Evolutionary conservation across 1,140 invertebrate species (phyloP), one percentile per base, ranked within the genome.

Genomic region (Chymomyza costata): DNA sequence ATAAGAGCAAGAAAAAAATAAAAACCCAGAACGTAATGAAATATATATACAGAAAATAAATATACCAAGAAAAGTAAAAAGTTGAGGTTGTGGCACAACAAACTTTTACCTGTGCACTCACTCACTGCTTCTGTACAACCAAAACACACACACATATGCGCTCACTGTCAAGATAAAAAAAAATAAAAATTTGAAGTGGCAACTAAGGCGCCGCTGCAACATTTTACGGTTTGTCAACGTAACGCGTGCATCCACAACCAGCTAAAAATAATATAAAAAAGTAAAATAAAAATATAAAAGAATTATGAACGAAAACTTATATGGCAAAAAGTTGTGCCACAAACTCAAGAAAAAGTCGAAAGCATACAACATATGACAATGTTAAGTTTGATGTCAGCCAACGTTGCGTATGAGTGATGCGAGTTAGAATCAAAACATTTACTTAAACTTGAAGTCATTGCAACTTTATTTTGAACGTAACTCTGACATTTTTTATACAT

Each of bases 331-430:
- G 63, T 59, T 63, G 53, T 59, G 30, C 6, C 14, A 69, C 51
- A 65, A n/a, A n/a, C n/a, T n/a, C n/a, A n/a, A n/a, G n/a, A n/a
- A n/a, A n/a, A n/a, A n/a, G n/a, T n/a, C n/a, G n/a, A n/a, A n/a
- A n/a, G n/a, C n/a, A n/a, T n/a, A n/a, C n/a, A n/a, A n/a, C n/a
- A n/a, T n/a, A n/a, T n/a, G n/a, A n/a, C n/a, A n/a, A n/a, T n/a
- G n/a, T n/a, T n/a, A n/a, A n/a, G n/a, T n/a, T n/a, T n/a, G n/a
- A 65, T 31, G 68, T 76, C 38, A 39, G 31, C 32, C 58, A 57
- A 71, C 53, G 48, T 28, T 53, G 63, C 73, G 66, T 78, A 66
- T 76, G 71, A 76, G 71, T 67, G 64, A 78, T 71, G 73, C 54
- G 8, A 8, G 3, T 25, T 39, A 47, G 41, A 64, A 11, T 51